Evolutionary conservation across 2,113 vertebrate species (phyloP).

Genomic region (Callaeas wilsoni): DNA sequence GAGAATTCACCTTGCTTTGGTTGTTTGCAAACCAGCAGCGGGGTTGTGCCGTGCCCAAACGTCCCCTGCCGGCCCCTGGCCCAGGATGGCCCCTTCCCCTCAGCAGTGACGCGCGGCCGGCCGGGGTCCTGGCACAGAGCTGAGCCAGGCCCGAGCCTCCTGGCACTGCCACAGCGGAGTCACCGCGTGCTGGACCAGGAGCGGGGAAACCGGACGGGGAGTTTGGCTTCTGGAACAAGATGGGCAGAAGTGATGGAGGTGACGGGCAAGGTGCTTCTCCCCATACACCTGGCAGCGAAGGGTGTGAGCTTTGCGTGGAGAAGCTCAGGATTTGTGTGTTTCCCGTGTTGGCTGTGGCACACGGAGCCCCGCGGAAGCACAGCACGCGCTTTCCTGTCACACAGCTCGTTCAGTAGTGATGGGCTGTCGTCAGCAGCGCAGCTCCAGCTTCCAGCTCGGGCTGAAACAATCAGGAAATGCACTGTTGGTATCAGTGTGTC

Average conservation of each 20-base stretch:
- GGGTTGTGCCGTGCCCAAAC: not conserved
- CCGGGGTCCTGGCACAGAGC: not conserved
- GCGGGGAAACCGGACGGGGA: accelerated
- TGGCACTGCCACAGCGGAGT: accelerated
- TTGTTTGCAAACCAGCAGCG: not conserved
- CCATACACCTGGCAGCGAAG: not conserved
- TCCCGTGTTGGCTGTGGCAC: not conserved
- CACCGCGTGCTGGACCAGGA: accelerated
- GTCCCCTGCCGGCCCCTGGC: not conserved
- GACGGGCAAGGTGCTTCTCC: not conserved
- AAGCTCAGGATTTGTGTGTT: not conserved
- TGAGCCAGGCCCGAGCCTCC: not conserved
- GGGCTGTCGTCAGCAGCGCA: not conserved
- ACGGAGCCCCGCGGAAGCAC: not conserved
- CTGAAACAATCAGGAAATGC: not conserved
- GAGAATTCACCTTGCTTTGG: not conserved
- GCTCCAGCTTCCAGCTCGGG: not conserved
- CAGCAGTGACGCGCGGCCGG: accelerated
- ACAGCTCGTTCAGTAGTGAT: not conserved
- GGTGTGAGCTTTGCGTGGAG: not conserved
- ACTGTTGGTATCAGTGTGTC: not conserved
- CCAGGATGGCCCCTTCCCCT: not conserved
- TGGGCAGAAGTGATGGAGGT: not conserved
- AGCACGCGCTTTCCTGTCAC: not conserved
- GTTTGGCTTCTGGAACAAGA: not conserved